These are phyloP conservation scores for Drymonia ruficornis DNA, from an alignment of 2,888 invertebrate species.

Conservation along the genomic window DNA sequence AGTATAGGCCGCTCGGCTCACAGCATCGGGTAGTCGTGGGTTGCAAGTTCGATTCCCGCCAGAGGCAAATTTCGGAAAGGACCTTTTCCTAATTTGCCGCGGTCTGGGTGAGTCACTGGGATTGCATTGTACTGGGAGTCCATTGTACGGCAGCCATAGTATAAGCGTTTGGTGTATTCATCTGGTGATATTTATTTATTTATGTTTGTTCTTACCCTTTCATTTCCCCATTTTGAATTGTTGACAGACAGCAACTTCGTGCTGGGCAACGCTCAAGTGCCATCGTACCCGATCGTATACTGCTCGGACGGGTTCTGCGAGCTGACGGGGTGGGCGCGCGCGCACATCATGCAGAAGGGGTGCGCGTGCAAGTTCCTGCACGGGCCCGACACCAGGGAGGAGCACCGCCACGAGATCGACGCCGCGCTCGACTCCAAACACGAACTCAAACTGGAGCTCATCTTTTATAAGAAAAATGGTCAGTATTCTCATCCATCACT, in stretches of 20 bases:
- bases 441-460: slow-evolving; percentile 96
- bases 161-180: no score
- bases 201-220: no score
- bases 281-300: slow-evolving; percentile 96
- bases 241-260: slow-evolving; percentile 97
- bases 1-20: no score
- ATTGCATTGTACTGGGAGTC: no score
- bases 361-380: slow-evolving; percentile 98
- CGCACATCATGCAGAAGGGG: slow-evolving; percentile 98
- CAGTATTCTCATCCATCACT: slow-evolving; percentile 72
- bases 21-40: no score
- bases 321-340: slow-evolving; percentile 96
- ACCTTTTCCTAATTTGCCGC: no score
- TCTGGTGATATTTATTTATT: no score
- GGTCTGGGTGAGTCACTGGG: no score
- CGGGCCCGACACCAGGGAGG: slow-evolving; percentile 95
- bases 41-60: no score
- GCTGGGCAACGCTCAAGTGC: slow-evolving; percentile 97
- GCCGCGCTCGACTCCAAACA: slow-evolving; percentile 94
- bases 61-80: no score
- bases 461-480: slow-evolving; percentile 98
- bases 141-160: no score
- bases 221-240: slow-evolving; percentile 7
- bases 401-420: slow-evolving; percentile 95
- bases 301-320: slow-evolving; percentile 98